Base-by-base conservation (phyloP, 1,140 invertebrate genomes). In the Drosophila paulistorum region DNA sequence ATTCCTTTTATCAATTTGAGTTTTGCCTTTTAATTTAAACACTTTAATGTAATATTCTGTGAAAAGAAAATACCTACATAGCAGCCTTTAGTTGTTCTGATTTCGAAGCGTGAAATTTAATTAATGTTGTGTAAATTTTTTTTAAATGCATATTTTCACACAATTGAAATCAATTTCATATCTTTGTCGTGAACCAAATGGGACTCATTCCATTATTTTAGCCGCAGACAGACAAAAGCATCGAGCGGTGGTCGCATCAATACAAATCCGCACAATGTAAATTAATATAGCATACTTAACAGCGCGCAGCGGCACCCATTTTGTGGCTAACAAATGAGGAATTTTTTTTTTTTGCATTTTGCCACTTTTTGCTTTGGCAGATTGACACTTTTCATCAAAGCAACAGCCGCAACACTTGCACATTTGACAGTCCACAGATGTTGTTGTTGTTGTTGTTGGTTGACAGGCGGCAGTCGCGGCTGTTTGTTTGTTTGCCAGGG, bases 271-370 rank as follows among this genome's bases (percentile, higher is more conserved):
- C 64, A 75, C 80, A 87, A 83, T 83, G 73, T 63, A 77, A 84
- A 89, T 89, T 89, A 84, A 89, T 87, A 89, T 89, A 81, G 84
- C 84, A 81, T 84, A 89, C 84, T 89, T 89, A 89, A 74, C 77
- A 72, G 77, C 48, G 66, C 63, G 6, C 30, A 10, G 42, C 54
- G 60, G 42, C 48, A 58, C 39, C 70, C 68, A 74, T 87, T 86
- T 71, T 79, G 83, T 33, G 84, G 83, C 83, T 65, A 63, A 59
- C 64, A 66, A 68, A 73, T 76, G 55, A 17, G 60, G 33, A 68
- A 65, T 71, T 61, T 65, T 63, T 60, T 30, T 30, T 7, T 61
- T 65, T 71, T 61, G 54, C 58, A 41, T 54, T 71, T 48, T 62
- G 26, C 37, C 57, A 41, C 64, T 48, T 57, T 48, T 30, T 41